Percentiles rank a stretch among this genome's conserved stretches.
phyloP scores from a whole-genome alignment of 2,797 vertebrate genomes.

The Arnoldichthys spilopterus region DNA sequence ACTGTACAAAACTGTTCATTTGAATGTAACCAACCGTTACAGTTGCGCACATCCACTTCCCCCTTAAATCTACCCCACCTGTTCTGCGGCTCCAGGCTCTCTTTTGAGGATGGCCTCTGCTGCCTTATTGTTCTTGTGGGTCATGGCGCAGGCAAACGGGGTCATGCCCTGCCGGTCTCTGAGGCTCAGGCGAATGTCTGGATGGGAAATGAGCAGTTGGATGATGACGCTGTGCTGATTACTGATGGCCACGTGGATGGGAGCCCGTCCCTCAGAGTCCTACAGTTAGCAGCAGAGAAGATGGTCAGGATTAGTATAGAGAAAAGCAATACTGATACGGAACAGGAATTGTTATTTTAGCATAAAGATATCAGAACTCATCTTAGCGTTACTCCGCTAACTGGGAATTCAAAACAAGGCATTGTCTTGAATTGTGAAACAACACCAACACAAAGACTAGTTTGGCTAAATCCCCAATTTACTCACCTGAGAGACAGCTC shows the following conservation, averaged over 20 bases:
- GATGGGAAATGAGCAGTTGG: constrained; percentile 95
- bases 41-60: not conserved
- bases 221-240: constrained; percentile 95
- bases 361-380: not conserved
- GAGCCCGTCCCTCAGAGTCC: constrained; percentile 95
- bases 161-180: constrained; percentile 96
- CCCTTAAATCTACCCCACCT: constrained; percentile 74
- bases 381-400: too few species aligned
- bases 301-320: not conserved
- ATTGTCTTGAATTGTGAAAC: too few species aligned
- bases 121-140: constrained; percentile 96
- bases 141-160: constrained; percentile 98
- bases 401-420: too few species aligned
- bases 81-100: constrained; percentile 94
- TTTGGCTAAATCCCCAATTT: too few species aligned
- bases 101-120: constrained; percentile 96
- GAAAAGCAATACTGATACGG: not conserved
- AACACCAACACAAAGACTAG: too few species aligned
- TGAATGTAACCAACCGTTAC: too few species aligned
- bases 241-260: constrained; percentile 94
- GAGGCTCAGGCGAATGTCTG: constrained; percentile 89
- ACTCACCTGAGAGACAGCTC: too few species aligned
- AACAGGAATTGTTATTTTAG: not conserved
- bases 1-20: too few species aligned
- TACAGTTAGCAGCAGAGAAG: constrained; percentile 57